Percentiles rank a stretch among this genome's conserved stretches.
Conservation (phyloP, 2,888 invertebrate species). For the Matsumyia berberina region DNA sequence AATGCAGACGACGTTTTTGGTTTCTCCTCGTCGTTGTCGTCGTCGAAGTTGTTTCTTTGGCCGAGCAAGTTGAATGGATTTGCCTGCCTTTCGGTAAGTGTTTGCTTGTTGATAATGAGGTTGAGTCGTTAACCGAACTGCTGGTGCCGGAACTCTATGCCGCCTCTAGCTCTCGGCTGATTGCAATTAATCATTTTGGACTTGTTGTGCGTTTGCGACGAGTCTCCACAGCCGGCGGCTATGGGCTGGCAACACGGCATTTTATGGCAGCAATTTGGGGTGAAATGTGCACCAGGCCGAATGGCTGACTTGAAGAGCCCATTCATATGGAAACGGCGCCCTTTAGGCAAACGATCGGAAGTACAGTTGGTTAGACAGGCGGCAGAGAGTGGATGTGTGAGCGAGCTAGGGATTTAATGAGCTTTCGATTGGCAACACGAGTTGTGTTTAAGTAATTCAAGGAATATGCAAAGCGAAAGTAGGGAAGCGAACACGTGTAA, state of each 20-base stretch:
- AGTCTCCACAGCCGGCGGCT: neutral
- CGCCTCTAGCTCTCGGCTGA: constrained; percentile 9
- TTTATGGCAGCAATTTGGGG: constrained; percentile 55
- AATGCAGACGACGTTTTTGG: constrained; percentile 18
- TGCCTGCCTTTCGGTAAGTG: constrained; percentile 34
- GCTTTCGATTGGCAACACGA: constrained; percentile 63
- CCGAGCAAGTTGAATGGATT: constrained; percentile 36
- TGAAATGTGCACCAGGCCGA: constrained; percentile 5
- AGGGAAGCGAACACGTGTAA: constrained; percentile 19
- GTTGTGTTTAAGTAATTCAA: constrained; percentile 1
- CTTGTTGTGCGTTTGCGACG: constrained; percentile 52
- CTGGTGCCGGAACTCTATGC: constrained; percentile 28
- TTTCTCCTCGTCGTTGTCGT: neutral
- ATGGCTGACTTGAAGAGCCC: constrained; percentile 31
- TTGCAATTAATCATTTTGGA: constrained; percentile 64
- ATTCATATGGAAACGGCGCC: constrained; percentile 57
- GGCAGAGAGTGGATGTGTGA: constrained; percentile 9
- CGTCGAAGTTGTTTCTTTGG: constrained; percentile 25
- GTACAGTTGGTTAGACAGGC: constrained; percentile 7
- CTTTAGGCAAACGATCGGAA: constrained; percentile 57
- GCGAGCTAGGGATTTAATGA: constrained; percentile 45
- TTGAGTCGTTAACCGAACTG: constrained; percentile 34
- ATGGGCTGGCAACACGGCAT: constrained; percentile 7
- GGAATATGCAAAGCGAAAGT: constrained; percentile 17
- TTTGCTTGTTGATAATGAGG: constrained; percentile 55